These are phyloP conservation scores for Ooceraea biroi DNA, from an alignment of 1,140 invertebrate species.

Conservation along the genomic window DNA sequence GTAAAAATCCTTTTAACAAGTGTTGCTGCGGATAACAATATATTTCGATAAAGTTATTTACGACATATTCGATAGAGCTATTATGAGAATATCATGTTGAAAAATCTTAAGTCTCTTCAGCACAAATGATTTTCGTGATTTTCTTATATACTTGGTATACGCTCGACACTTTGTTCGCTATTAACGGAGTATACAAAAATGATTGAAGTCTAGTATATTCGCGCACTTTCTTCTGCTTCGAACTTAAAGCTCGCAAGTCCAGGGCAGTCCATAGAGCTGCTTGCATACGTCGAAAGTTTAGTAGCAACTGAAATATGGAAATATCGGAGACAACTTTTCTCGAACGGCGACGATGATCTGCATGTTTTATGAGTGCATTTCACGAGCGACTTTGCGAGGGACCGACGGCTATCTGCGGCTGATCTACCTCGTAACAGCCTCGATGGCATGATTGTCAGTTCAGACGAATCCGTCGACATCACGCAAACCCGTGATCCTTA, in stretches of 20 bases:
- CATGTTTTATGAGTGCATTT: slow-evolving; percentile 51
- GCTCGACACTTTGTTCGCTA: no score
- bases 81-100: not conserved
- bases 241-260: not conserved
- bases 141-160: no score
- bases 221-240: not conserved
- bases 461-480: slow-evolving; percentile 55
- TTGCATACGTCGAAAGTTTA: slow-evolving; percentile 30
- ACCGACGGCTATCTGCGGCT: slow-evolving; percentile 47
- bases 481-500: slow-evolving; percentile 51
- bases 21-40: not conserved
- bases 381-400: slow-evolving; percentile 42
- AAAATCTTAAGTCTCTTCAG: no score
- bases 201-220: not conserved
- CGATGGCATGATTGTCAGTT: slow-evolving; percentile 36
- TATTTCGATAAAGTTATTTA: not conserved
- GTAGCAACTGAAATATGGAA: slow-evolving; percentile 27
- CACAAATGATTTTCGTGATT: no score
- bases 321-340: slow-evolving; percentile 44
- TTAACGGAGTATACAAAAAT: not conserved
- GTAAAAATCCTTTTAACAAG: not conserved
- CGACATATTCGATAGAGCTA: not conserved
- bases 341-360: slow-evolving; percentile 25
- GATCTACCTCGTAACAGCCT: slow-evolving; percentile 51
- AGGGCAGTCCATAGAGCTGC: not conserved